Evolutionary conservation across 2,797 vertebrate species (phyloP).

Genomic region (Amblyraja radiata): DNA sequence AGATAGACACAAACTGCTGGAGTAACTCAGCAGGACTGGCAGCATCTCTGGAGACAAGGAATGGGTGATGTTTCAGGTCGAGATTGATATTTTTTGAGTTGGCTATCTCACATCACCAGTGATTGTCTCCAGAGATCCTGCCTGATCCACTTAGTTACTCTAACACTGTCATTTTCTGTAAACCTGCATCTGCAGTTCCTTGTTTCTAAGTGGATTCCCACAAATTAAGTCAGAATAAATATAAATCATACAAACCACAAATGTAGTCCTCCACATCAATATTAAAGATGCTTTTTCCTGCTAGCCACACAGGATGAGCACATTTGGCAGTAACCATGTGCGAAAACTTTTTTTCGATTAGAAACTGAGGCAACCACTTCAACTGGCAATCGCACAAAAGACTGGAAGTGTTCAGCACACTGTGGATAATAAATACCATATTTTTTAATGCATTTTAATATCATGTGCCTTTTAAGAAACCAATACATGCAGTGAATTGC

Average conservation of each 20-base stretch:
- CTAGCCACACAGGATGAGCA: conserved; percentile 72
- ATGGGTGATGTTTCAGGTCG: too few species aligned
- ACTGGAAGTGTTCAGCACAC: conserved; percentile 79
- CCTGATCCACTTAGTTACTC: too few species aligned
- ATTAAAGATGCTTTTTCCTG: conserved; percentile 65
- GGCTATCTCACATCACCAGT: too few species aligned
- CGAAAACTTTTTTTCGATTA: conserved; percentile 63
- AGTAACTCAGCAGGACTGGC: too few species aligned
- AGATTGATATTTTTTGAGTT: too few species aligned
- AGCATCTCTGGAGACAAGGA: too few species aligned
- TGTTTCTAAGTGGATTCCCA: background rate
- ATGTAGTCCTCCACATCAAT: conserved; percentile 61
- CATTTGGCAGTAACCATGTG: conserved; percentile 68
- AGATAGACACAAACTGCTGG: too few species aligned
- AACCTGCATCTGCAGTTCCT: too few species aligned
- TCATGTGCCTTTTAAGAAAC: background rate
- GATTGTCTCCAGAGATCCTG: too few species aligned
- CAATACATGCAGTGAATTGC: background rate
- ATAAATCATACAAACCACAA: conserved; percentile 62
- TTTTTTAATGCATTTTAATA: background rate
- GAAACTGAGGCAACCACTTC: conserved; percentile 79
- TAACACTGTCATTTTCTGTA: too few species aligned
- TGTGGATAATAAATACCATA: conserved; percentile 49
- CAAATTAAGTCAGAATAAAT: conserved; percentile 5
- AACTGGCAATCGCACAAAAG: conserved; percentile 87